Evolutionary conservation across 2,888 invertebrate genomes (phyloP).

Genomic region (Caenorhabditis sulstoni): DNA sequence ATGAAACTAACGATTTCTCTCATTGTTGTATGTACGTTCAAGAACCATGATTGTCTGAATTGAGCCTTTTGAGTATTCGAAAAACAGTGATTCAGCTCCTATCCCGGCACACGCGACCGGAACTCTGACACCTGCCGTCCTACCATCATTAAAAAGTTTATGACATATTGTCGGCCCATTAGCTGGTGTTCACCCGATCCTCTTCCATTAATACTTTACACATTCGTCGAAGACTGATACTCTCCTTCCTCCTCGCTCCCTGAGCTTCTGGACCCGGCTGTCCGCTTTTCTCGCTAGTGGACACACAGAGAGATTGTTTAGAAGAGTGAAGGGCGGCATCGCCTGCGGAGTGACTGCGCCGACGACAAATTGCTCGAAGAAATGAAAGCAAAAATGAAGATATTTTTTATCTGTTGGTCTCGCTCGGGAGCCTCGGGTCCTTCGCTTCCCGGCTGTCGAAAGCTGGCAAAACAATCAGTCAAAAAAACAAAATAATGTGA

Average conservation of each 20-base stretch:
- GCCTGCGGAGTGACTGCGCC: constrained; percentile 9
- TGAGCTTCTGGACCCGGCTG: not conserved
- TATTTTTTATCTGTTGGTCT: constrained; percentile 32
- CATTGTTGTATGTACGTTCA: too few relatives aligned
- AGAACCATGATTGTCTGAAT: too few relatives aligned
- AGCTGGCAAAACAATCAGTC: constrained; percentile 49
- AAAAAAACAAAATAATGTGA: constrained; percentile 35
- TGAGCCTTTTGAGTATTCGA: too few relatives aligned
- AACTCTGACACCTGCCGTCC: too few relatives aligned
- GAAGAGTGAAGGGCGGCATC: constrained; percentile 9
- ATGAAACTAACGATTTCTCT: too few relatives aligned
- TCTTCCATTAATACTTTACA: constrained; percentile 41
- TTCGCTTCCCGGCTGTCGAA: constrained; percentile 9
- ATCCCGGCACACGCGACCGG: too few relatives aligned
- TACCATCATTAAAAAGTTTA: too few relatives aligned
- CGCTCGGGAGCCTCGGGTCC: constrained; percentile 3
- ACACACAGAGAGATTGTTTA: constrained; percentile 27
- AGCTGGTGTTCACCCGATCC: constrained; percentile 5
- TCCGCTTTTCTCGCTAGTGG: too few relatives aligned
- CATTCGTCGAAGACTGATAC: not conserved
- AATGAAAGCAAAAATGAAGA: constrained; percentile 28
- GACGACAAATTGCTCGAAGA: constrained; percentile 41
- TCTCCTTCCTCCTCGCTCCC: constrained; percentile 24
- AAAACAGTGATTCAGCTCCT: too few relatives aligned
- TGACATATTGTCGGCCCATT: too few relatives aligned